Percentiles rank a stretch among this genome's conserved stretches.
Conservation (phyloP, 2,113 vertebrate species). For the Mesocricetus auratus region DNA sequence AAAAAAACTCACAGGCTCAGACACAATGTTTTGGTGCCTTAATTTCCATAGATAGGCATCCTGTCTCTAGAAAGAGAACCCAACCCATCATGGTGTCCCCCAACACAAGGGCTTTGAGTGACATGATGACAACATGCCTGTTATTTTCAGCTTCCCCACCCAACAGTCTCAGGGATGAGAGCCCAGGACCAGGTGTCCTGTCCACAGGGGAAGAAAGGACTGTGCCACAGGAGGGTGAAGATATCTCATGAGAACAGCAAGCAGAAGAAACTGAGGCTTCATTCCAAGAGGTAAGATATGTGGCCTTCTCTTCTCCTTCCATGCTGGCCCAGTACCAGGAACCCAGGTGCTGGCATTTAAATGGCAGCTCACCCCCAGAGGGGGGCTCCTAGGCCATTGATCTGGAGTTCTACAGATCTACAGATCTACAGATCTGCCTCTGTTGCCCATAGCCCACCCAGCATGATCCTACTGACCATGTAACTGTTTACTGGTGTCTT, state of each 20-base stretch:
- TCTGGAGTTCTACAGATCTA: fast-evolving
- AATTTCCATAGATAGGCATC: not conserved
- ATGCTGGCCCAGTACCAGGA: fast-evolving
- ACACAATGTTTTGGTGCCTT: not conserved
- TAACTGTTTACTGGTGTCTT: not conserved
- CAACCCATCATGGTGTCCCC: not conserved
- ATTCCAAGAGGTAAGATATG: slow-evolving; percentile 83
- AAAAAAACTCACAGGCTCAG: not conserved
- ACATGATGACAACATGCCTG: not conserved
- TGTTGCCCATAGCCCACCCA: not conserved
- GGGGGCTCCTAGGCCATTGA: not conserved
- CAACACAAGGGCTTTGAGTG: not conserved
- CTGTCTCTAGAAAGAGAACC: not conserved
- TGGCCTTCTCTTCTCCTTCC: not conserved
- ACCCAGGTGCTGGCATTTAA: not conserved
- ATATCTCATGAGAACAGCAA: slow-evolving; percentile 73
- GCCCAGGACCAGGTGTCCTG: slow-evolving; percentile 73
- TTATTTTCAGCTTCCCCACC: slow-evolving; percentile 80
- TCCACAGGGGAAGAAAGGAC: slow-evolving; percentile 75
- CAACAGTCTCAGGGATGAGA: slow-evolving; percentile 51
- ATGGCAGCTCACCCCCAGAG: not conserved
- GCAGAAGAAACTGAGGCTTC: slow-evolving; percentile 81
- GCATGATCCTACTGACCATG: fast-evolving
- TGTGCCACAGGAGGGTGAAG: slow-evolving; percentile 75
- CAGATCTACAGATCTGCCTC: not conserved